Evolutionary conservation across 2,888 invertebrate genomes (phyloP).

Genomic region (Microlaimidae sp.): DNA sequence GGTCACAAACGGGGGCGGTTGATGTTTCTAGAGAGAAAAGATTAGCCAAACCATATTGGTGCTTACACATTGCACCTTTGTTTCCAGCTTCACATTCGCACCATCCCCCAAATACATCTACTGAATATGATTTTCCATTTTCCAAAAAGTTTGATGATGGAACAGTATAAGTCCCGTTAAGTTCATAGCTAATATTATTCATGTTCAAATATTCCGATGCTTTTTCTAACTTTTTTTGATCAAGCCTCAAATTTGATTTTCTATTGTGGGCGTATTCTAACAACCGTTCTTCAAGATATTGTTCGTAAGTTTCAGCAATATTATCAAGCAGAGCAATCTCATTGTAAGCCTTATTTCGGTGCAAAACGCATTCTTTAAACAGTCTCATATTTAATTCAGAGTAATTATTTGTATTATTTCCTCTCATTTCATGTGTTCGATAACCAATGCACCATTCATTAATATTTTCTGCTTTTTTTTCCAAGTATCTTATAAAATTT

Average conservation of each 20-base stretch:
- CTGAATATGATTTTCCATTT: not conserved
- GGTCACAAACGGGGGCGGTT: too few species aligned
- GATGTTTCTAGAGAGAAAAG: too few species aligned
- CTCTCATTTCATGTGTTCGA: not conserved
- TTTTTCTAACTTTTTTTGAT: not conserved
- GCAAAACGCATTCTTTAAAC: not conserved
- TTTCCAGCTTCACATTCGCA: not conserved
- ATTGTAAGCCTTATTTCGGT: not conserved
- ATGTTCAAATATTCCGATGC: not conserved
- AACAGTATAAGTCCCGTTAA: not conserved
- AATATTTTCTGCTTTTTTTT: not conserved
- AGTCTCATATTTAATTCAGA: not conserved
- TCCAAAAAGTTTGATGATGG: not conserved
- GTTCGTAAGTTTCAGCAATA: not conserved
- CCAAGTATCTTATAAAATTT: not conserved
- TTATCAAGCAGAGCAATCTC: not conserved
- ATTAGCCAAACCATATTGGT: not conserved
- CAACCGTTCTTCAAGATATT: not conserved
- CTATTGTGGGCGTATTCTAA: not conserved
- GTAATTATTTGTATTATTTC: not conserved
- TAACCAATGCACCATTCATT: not conserved
- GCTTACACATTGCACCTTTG: not conserved
- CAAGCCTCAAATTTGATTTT: not conserved
- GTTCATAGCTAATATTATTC: not conserved
- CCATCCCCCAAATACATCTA: not conserved